These are phyloP conservation scores for Melanocharis versteri DNA, from an alignment of 2,113 vertebrate species.

Conservation along the genomic window DNA sequence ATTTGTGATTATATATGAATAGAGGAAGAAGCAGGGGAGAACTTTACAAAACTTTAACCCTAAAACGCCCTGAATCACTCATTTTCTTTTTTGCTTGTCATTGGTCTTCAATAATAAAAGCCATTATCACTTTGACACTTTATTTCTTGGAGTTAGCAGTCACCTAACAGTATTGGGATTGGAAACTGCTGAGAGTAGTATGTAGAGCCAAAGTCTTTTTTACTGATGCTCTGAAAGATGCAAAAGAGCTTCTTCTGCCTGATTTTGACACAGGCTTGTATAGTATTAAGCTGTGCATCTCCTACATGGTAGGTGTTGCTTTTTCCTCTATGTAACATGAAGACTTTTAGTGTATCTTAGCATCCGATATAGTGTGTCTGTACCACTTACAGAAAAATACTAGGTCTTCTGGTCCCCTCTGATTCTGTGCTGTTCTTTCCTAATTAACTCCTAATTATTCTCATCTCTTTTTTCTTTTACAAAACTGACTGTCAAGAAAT, in stretches of 20 bases:
- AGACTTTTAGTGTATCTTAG: not conserved
- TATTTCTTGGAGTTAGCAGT: not conserved
- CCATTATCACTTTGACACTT: not conserved
- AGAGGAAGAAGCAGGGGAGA: not conserved
- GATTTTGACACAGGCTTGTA: not conserved
- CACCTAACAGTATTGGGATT: not conserved
- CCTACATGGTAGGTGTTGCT: not conserved
- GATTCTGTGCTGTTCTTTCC: not conserved
- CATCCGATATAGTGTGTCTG: not conserved
- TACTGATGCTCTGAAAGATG: not conserved
- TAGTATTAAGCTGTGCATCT: not conserved
- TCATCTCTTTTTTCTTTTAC: constrained; percentile 67
- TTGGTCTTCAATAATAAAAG: not conserved
- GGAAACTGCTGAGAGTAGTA: not conserved
- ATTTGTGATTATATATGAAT: not conserved
- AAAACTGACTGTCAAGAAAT: constrained; percentile 84
- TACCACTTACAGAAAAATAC: not conserved
- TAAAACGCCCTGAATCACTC: not conserved
- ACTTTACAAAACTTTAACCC: not conserved
- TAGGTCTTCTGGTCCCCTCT: not conserved
- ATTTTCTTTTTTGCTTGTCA: not conserved
- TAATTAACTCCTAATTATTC: constrained; percentile 39
- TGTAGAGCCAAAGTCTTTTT: not conserved
- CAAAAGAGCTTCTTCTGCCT: not conserved
- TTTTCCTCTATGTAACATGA: not conserved